Percentiles rank a stretch among this genome's conserved stretches.
phyloP scores from a whole-genome alignment of 2,888 invertebrate species.

The Parnassius apollo region DNA sequence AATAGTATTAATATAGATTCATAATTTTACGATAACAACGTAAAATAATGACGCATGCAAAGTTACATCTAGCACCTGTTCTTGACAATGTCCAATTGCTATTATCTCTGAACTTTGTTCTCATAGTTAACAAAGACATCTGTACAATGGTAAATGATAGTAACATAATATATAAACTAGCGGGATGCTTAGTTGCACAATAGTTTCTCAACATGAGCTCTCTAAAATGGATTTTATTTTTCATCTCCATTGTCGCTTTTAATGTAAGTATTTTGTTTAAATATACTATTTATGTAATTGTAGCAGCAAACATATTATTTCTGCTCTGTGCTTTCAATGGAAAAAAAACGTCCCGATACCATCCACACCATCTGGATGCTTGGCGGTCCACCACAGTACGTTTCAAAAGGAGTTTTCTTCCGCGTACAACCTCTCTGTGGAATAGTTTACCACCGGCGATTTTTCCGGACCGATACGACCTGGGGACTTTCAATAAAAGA shows the following conservation, averaged over 20 bases:
- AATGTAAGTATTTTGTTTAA: conserved; percentile 35
- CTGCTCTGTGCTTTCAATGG: too few species aligned
- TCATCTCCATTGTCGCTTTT: conserved; percentile 35
- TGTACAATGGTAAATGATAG: conserved; percentile 19
- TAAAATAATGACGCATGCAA: conserved; percentile 18
- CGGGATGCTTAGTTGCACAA: conserved; percentile 26
- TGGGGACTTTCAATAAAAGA: too few species aligned
- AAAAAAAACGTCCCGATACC: too few species aligned
- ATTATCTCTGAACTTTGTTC: conserved; percentile 24
- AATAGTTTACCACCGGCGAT: too few species aligned
- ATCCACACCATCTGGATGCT: too few species aligned
- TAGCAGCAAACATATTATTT: neutral
- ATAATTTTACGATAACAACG: too few species aligned
- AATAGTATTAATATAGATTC: too few species aligned
- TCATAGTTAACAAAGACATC: conserved; percentile 24
- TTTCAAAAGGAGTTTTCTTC: too few species aligned
- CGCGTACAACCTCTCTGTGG: too few species aligned
- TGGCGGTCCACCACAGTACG: too few species aligned
- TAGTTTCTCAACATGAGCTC: conserved; percentile 34
- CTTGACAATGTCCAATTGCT: conserved; percentile 18
- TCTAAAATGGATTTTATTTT: conserved; percentile 35
- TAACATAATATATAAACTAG: conserved; percentile 19
- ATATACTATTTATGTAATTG: neutral
- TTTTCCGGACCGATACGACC: too few species aligned
- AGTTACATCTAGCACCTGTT: conserved; percentile 12